These are phyloP conservation scores for Mellilla xanthometata DNA, from an alignment of 2,888 invertebrate species.

Conservation along the genomic window DNA sequence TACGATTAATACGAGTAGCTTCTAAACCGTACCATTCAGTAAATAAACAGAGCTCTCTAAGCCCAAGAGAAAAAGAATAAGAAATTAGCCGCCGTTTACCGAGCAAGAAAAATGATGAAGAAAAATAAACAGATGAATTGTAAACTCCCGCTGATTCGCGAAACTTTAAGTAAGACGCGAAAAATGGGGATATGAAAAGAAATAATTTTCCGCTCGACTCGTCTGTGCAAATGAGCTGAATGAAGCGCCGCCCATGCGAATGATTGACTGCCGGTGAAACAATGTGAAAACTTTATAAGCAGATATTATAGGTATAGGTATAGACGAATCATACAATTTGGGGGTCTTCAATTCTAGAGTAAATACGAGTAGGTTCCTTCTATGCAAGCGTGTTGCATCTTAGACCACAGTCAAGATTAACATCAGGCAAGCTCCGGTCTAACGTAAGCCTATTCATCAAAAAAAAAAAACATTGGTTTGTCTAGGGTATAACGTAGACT, in stretches of 20 bases:
- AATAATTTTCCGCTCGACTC: conserved; percentile 82
- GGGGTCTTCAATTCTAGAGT: too few relatives aligned
- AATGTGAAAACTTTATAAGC: conserved; percentile 52
- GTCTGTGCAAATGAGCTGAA: conserved; percentile 83
- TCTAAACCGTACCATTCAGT: too few relatives aligned
- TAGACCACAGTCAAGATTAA: too few relatives aligned
- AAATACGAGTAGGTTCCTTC: too few relatives aligned
- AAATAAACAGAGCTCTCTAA: too few relatives aligned
- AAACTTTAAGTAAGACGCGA: conserved; percentile 80
- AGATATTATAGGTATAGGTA: neutral
- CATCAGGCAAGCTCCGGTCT: too few relatives aligned
- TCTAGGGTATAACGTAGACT: too few relatives aligned
- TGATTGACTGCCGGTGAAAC: conserved; percentile 79
- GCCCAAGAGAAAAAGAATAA: conserved; percentile 2
- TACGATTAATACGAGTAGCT: too few relatives aligned
- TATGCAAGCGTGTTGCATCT: too few relatives aligned
- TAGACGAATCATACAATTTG: neutral
- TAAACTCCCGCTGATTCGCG: conserved; percentile 55
- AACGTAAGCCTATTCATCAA: too few relatives aligned
- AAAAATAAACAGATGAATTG: conserved; percentile 62
- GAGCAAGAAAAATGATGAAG: conserved; percentile 37
- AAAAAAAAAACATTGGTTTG: too few relatives aligned
- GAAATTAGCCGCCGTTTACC: conserved; percentile 6
- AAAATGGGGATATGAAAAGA: conserved; percentile 81
- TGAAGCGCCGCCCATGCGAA: conserved; percentile 70